phyloP scores from a whole-genome alignment of 2,113 vertebrate genomes.

The Bagarius yarrelli region DNA sequence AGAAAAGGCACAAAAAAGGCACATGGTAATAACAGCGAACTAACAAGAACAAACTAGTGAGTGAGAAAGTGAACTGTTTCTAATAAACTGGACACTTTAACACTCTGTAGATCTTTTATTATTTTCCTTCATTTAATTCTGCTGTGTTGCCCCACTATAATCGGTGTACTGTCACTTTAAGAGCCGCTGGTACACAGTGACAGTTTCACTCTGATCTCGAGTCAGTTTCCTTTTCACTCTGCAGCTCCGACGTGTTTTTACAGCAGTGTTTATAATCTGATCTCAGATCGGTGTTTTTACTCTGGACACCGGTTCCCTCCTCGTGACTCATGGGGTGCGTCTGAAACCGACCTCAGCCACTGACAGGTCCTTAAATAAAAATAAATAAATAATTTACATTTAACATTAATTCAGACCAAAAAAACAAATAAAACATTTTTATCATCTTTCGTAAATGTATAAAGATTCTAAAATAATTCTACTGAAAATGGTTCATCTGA shows the following conservation, averaged over 20 bases:
- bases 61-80: no score
- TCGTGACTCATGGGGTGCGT: neutral
- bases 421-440: no score
- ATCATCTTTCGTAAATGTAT: no score
- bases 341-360: neutral
- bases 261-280: neutral
- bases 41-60: no score
- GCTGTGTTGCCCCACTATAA: neutral
- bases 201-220: neutral
- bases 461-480: no score
- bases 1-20: no score
- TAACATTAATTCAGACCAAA: no score
- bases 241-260: neutral
- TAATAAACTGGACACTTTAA: neutral
- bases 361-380: no score
- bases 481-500: no score
- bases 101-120: neutral
- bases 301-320: neutral
- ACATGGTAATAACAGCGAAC: no score
- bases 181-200: neutral
- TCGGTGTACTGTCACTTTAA: constrained; percentile 1
- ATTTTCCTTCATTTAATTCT: neutral
- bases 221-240: neutral
- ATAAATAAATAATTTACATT: no score
- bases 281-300: neutral